These are phyloP conservation scores for Phoxinus phoxinus DNA, from an alignment of 2,113 vertebrate genomes.

Conservation along the genomic window DNA sequence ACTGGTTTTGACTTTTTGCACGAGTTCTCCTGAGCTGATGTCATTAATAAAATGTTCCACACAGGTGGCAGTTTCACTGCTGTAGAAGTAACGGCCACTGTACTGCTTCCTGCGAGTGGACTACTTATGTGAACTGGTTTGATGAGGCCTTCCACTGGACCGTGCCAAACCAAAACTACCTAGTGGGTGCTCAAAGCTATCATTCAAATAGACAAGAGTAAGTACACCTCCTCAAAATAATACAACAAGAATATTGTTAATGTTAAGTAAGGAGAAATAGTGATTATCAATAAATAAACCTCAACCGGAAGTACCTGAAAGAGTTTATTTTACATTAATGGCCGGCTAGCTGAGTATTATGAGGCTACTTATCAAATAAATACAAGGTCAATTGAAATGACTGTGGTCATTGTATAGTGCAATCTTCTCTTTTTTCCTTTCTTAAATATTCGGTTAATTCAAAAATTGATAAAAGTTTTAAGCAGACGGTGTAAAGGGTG, in stretches of 20 bases:
- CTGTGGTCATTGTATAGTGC: no score
- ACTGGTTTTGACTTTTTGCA: background rate
- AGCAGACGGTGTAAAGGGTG: background rate
- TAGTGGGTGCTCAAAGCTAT: constrained; percentile 16
- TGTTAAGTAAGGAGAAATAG: no score
- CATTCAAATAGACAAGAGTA: background rate
- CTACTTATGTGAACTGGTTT: constrained; percentile 5
- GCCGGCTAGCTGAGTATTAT: no score
- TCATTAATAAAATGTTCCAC: background rate
- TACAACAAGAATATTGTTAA: no score
- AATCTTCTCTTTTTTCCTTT: no score
- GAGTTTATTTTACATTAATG: no score
- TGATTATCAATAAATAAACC: no score
- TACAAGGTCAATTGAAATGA: no score
- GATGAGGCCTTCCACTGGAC: constrained; percentile 6
- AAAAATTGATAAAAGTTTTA: background rate
- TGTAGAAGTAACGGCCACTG: background rate
- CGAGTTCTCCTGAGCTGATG: background rate
- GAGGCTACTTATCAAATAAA: no score
- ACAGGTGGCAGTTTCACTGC: constrained; percentile 29
- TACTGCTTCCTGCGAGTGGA: background rate
- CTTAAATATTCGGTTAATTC: no score
- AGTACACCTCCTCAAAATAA: no score
- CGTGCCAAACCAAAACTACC: background rate
- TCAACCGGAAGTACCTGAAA: no score